Percentiles rank a stretch among this genome's conserved stretches.
phyloP scores from a whole-genome alignment of 2,797 vertebrate genomes.

The Amblyopsis hoosieri region DNA sequence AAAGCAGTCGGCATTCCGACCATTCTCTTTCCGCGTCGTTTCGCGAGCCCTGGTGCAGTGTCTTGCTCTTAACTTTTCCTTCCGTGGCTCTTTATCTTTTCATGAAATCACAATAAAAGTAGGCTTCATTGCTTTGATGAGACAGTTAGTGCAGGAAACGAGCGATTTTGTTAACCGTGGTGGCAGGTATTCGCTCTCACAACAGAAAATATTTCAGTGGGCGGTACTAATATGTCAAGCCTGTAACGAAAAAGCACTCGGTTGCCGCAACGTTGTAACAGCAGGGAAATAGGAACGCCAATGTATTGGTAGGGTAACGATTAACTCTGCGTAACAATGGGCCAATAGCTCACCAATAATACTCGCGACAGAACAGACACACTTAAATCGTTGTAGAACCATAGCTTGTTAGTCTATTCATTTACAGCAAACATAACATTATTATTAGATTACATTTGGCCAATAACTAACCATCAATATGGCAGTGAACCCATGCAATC shows the following conservation, averaged over 20 bases:
- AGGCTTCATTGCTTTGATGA: no score
- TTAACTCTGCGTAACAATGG: conserved; percentile 42
- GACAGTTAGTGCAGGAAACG: not conserved
- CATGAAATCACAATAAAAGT: no score
- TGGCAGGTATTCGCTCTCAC: conserved; percentile 10
- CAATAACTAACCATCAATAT: no score
- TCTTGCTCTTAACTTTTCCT: conserved; percentile 1
- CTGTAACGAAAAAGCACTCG: conserved; percentile 29
- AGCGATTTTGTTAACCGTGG: conserved; percentile 4
- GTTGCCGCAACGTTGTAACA: conserved; percentile 25
- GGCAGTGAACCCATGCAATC: no score
- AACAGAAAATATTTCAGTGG: conserved; percentile 20
- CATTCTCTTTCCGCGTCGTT: conserved; percentile 47
- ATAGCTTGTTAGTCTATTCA: conserved; percentile 49
- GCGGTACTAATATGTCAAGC: conserved; percentile 27
- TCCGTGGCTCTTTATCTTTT: not conserved
- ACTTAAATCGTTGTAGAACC: conserved; percentile 39
- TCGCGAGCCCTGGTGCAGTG: not conserved
- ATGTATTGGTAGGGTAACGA: conserved; percentile 28
- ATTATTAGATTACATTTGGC: not conserved
- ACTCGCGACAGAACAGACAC: conserved; percentile 45
- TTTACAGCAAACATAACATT: conserved; percentile 10
- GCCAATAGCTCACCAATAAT: conserved; percentile 50
- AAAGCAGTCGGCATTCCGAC: conserved; percentile 67
- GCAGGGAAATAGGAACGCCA: conserved; percentile 23